Conservation (phyloP, 2,888 invertebrate species). For the Ophion ventricosus region DNA sequence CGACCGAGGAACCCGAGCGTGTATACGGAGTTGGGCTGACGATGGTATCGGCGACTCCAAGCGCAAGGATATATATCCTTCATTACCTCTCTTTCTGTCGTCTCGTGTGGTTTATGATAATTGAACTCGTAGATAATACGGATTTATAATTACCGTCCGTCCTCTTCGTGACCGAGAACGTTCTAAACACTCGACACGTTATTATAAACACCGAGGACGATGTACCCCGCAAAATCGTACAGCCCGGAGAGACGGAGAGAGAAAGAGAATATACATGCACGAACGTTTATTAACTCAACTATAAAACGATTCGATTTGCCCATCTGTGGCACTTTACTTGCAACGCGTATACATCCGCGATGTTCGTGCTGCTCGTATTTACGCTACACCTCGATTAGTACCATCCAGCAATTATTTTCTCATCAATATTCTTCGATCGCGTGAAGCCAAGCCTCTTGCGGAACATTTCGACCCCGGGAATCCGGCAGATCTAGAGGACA, state of each 20-base stretch:
- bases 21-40: slow-evolving; percentile 22
- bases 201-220: neutral
- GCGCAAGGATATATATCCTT: slow-evolving; percentile 40
- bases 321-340: slow-evolving; percentile 52
- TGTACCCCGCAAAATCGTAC: slow-evolving; percentile 6
- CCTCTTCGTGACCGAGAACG: slow-evolving; percentile 56
- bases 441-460: slow-evolving; percentile 30
- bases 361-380: slow-evolving; percentile 45
- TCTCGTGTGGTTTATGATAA: slow-evolving; percentile 63
- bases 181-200: slow-evolving; percentile 47
- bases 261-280: neutral
- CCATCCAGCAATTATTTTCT: slow-evolving; percentile 46
- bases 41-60: slow-evolving; percentile 47
- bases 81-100: slow-evolving; percentile 47
- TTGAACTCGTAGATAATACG: slow-evolving; percentile 66
- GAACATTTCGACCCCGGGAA: neutral
- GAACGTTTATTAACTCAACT: slow-evolving; percentile 43
- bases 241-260: neutral
- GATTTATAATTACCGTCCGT: slow-evolving; percentile 66
- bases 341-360: slow-evolving; percentile 41
- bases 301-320: slow-evolving; percentile 63
- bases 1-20: slow-evolving; percentile 38
- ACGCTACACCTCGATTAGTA: slow-evolving; percentile 44
- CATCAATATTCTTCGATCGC: slow-evolving; percentile 35
- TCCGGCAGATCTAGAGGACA: neutral